Evolutionary conservation across 2,113 vertebrate genomes (phyloP).

Genomic region (Echinops telfairi): DNA sequence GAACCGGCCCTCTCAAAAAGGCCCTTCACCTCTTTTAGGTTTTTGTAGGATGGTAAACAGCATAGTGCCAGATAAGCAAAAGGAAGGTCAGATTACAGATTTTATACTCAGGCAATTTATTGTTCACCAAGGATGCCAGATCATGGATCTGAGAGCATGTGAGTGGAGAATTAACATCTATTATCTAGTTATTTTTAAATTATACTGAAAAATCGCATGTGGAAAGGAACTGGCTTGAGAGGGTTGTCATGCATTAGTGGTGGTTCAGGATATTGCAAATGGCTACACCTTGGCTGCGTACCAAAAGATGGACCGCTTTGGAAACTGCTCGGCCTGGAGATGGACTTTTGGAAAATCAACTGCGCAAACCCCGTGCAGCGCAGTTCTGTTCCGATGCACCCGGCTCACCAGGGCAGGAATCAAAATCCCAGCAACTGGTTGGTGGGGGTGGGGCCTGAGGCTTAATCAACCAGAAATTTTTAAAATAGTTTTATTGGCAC

Average conservation of each 20-base stretch:
- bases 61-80: not conserved
- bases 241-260: not conserved
- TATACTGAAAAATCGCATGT: too few relatives aligned
- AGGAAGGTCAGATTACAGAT: not conserved
- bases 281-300: not conserved
- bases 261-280: not conserved
- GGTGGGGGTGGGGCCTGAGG: too few relatives aligned
- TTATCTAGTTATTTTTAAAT: not conserved
- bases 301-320: not conserved
- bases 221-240: not conserved
- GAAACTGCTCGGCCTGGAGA: not conserved
- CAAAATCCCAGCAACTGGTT: not conserved
- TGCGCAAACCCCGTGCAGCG: not conserved
- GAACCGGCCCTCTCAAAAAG: not conserved
- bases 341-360: not conserved
- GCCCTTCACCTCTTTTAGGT: not conserved
- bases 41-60: not conserved
- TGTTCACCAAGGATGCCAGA: not conserved
- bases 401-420: not conserved
- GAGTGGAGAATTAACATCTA: not conserved
- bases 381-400: not conserved
- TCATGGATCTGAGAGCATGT: not conserved
- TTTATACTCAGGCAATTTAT: not conserved
- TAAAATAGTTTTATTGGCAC: too few relatives aligned
- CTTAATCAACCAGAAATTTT: too few relatives aligned